Base-by-base conservation (phyloP, 2,113 vertebrate genomes). In the Mirza zaza region DNA sequence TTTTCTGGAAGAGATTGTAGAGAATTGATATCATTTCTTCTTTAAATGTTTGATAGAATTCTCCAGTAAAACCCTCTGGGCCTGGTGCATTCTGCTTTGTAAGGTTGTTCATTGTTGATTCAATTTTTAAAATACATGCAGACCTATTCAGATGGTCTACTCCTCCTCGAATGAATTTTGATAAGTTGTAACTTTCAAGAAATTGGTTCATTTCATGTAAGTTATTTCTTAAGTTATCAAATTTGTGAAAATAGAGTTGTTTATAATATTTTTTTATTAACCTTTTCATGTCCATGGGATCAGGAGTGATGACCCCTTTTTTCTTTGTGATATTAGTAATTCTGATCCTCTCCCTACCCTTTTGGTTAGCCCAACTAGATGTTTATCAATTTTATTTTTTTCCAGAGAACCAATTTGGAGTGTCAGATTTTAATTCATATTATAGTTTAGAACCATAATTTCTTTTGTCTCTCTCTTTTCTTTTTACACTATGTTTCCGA, bases 341-440 rank as follows among this genome's bases (percentile, higher is more conserved):
- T 59, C 71, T 14, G 39, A 32, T 87, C 45, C 84, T 77, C 63
- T 57, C 39, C 91, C 11, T 73, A 68, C 34, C 34, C 67, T 21
- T 50, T 76, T 91, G 23, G 14, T 73, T 88, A 73, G 48, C 63
- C 36, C 48, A 45, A 23, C 20, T 75, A 73, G 61, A 67, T 55
- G 39, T 75, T 97, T 82, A 68, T 84, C 65, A 75, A 9, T 63
- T 85, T 55, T 71, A n/a, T 80, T 6, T 90, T 95, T 87, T 95
- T 87, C 65, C 71, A 88, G 85, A 91, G 65, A 76, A 89, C 45
- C 65, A 86, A 71, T 11, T 70, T 91, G 52, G 10, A 70, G 27
- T 61, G 15, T 81, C 21, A 50, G 71, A n/a, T 90, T 97, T 85
- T 88, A 68, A 71, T 85, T 96, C 34, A 32, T 81, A 59, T 79